phyloP scores from a whole-genome alignment of 2,797 vertebrate genomes.

The Esox lucius region DNA sequence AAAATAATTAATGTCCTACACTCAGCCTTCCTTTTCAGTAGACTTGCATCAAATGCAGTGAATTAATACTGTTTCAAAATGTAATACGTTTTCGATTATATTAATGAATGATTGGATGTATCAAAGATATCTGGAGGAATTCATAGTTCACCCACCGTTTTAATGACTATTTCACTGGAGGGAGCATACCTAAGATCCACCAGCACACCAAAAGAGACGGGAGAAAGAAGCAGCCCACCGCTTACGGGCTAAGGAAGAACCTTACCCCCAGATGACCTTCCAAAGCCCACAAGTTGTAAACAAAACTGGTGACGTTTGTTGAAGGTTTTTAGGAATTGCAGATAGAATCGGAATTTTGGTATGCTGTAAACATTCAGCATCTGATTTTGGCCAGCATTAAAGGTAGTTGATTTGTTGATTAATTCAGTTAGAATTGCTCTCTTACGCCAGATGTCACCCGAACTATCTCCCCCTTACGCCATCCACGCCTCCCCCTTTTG shows the following conservation, averaged over 20 bases:
- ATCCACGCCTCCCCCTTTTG: not conserved
- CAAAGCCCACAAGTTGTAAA: slow-evolving; percentile 31
- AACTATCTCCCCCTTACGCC: slow-evolving; percentile 43
- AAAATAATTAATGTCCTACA: too few relatives aligned
- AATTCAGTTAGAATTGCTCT: slow-evolving; percentile 49
- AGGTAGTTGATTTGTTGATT: slow-evolving; percentile 58
- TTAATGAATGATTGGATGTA: too few relatives aligned
- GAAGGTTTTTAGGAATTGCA: slow-evolving; percentile 16
- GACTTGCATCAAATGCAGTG: too few relatives aligned
- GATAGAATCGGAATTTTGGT: not conserved
- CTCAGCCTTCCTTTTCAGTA: too few relatives aligned
- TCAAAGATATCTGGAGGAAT: too few relatives aligned
- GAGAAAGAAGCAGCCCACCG: not conserved
- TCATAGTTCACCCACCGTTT: too few relatives aligned
- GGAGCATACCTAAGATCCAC: too few relatives aligned
- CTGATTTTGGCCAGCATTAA: not conserved
- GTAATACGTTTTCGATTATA: too few relatives aligned
- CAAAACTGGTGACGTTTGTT: slow-evolving; percentile 11
- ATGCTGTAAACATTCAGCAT: not conserved
- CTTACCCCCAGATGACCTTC: not conserved
- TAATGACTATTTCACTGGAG: too few relatives aligned
- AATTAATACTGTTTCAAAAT: too few relatives aligned
- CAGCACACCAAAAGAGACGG: not conserved
- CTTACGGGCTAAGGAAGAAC: not conserved
- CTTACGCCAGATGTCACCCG: slow-evolving; percentile 54